Conservation (phyloP, 2,888 invertebrate species). For the Pheosia tremula region DNA sequence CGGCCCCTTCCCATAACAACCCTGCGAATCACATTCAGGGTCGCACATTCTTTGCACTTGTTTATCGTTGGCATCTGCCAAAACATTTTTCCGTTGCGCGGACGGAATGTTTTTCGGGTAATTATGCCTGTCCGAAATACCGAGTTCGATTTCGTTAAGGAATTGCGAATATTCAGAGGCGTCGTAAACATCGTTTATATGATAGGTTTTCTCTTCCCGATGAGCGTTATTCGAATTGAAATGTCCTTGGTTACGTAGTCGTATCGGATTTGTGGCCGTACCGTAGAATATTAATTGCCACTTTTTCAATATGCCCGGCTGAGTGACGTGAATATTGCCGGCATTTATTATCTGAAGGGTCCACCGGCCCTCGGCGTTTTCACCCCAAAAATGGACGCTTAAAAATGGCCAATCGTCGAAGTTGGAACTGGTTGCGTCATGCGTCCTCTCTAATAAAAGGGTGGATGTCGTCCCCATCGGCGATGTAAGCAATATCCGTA, state of each 20-base stretch:
- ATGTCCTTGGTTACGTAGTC: constrained; percentile 86
- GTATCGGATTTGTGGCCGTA: constrained; percentile 93
- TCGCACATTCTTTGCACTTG: constrained; percentile 89
- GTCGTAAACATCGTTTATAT: constrained; percentile 86
- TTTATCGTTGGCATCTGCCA: constrained; percentile 86
- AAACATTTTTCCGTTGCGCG: constrained; percentile 84
- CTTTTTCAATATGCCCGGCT: constrained; percentile 94
- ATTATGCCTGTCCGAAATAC: constrained; percentile 85
- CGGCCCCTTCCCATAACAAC: constrained; percentile 93
- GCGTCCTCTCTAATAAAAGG: constrained; percentile 95
- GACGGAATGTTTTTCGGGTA: constrained; percentile 87
- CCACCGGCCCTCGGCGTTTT: constrained; percentile 95
- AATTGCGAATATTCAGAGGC: constrained; percentile 85
- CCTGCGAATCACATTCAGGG: constrained; percentile 90
- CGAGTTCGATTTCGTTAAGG: constrained; percentile 78
- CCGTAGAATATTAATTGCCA: constrained; percentile 99
- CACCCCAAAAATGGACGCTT: constrained; percentile 99
- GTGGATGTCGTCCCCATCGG: constrained; percentile 97
- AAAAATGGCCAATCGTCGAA: constrained; percentile 99
- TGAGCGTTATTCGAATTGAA: constrained; percentile 76
- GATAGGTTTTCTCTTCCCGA: constrained; percentile 81
- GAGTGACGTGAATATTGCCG: constrained; percentile 92
- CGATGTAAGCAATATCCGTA: constrained; percentile 94
- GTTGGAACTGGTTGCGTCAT: constrained; percentile 95
- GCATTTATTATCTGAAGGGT: constrained; percentile 90